Percentiles rank a stretch among this genome's conserved stretches.
Evolutionary conservation across 2,797 vertebrate genomes (phyloP).

Genomic region (Podargus strigoides): DNA sequence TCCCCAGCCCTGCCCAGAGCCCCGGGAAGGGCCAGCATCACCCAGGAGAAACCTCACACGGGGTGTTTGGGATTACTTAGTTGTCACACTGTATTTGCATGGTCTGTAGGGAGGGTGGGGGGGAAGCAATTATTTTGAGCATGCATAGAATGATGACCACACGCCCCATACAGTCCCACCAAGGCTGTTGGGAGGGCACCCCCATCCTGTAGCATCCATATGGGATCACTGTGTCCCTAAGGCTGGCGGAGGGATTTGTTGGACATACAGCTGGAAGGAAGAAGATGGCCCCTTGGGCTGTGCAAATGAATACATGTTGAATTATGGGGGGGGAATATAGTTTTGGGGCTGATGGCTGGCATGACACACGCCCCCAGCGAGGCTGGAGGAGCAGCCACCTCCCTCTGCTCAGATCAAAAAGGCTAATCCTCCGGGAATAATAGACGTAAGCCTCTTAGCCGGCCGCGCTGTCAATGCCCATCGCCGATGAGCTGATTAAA

Average conservation of each 20-base stretch:
- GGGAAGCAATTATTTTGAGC: not conserved
- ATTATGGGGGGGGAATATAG: rapidly evolving
- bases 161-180: rapidly evolving
- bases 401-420: not conserved
- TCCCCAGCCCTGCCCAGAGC: not conserved
- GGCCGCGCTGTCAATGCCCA: rapidly evolving
- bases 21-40: rapidly evolving
- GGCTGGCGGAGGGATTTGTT: not conserved
- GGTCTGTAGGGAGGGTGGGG: rapidly evolving
- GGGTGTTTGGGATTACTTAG: rapidly evolving
- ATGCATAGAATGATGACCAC: rapidly evolving
- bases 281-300: rapidly evolving
- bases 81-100: rapidly evolving
- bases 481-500: not conserved
- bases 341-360: rapidly evolving
- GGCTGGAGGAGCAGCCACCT: rapidly evolving
- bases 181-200: not conserved
- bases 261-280: rapidly evolving
- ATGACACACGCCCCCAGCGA: rapidly evolving
- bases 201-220: no score
- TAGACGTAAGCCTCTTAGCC: not conserved
- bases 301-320: not conserved
- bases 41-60: rapidly evolving
- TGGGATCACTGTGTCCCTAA: not conserved
- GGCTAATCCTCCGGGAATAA: not conserved